Evolutionary conservation across 2,797 vertebrate genomes (phyloP).

Genomic region (Myotis myotis): DNA sequence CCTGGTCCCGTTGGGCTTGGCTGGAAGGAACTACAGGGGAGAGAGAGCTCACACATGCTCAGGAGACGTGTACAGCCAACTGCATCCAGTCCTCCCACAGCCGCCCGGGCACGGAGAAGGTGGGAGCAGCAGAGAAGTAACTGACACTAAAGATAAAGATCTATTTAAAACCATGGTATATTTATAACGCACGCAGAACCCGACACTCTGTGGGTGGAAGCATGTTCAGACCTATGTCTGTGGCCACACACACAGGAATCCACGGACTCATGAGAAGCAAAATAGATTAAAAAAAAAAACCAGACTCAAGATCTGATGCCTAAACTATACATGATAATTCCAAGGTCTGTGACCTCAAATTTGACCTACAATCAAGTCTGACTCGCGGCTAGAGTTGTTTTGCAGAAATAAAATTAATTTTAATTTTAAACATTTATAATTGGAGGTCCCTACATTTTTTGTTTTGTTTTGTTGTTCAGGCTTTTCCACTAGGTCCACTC

Average conservation of each 20-base stretch:
- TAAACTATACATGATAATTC: neutral
- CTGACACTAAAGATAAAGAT: slow-evolving; percentile 60
- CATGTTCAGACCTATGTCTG: slow-evolving; percentile 3
- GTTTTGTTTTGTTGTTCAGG: neutral
- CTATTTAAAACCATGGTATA: slow-evolving; percentile 60
- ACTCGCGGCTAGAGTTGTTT: neutral
- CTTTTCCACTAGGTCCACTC: neutral
- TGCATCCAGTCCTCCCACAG: neutral
- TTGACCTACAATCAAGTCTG: neutral
- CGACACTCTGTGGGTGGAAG: slow-evolving; percentile 54
- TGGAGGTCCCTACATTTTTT: neutral
- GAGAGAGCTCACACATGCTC: neutral
- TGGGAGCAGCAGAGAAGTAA: slow-evolving; percentile 35
- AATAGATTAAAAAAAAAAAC: neutral
- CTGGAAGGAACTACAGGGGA: neutral
- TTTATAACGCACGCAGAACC: slow-evolving; percentile 58
- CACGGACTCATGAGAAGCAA: neutral
- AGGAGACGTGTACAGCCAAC: neutral
- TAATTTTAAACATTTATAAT: neutral
- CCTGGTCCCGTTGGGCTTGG: neutral
- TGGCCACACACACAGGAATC: slow-evolving; percentile 31
- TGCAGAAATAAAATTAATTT: slow-evolving; percentile 30
- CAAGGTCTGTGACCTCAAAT: neutral
- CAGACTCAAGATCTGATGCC: neutral
- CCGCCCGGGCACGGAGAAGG: slow-evolving; percentile 1